These are phyloP conservation scores for Stylophora pistillata DNA, from an alignment of 64 coral and sea anemone genomes.

Conservation along the genomic window DNA sequence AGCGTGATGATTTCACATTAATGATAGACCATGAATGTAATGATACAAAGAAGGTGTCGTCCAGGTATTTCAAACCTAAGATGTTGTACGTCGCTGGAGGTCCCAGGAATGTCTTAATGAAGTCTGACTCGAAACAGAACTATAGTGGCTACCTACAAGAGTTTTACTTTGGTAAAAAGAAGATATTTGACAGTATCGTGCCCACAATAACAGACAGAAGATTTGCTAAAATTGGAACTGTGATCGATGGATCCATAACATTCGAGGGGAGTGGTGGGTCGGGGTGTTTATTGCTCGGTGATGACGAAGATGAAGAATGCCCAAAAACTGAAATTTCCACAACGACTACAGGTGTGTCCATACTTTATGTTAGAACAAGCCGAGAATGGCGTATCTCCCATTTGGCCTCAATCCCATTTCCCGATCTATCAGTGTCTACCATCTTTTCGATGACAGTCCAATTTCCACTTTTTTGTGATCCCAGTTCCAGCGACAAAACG, in stretches of 20 bases:
- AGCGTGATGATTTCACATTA: not conserved
- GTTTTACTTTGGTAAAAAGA: conserved; percentile 46
- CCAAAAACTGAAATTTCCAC: not conserved
- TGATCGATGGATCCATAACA: conserved; percentile 35
- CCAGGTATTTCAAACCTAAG: conserved; percentile 8
- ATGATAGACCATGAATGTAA: conserved; percentile 14
- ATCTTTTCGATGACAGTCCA: too few relatives aligned
- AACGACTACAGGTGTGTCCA: too few relatives aligned
- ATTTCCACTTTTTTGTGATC: too few relatives aligned
- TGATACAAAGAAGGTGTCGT: not conserved
- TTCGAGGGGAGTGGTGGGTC: conserved; percentile 15
- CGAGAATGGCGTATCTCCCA: too few relatives aligned
- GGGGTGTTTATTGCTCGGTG: conserved; percentile 7
- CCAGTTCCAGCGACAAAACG: too few relatives aligned
- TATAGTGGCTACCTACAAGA: conserved; percentile 53
- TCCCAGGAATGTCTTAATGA: not conserved
- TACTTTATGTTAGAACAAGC: too few relatives aligned
- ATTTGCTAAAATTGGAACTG: conserved; percentile 54
- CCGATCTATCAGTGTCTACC: too few relatives aligned
- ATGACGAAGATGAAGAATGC: conserved; percentile 57
- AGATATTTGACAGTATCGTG: conserved; percentile 33
- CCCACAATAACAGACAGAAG: conserved; percentile 16
- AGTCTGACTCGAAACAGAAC: conserved; percentile 46
- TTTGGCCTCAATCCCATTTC: too few relatives aligned
- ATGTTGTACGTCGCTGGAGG: conserved; percentile 53